These are phyloP conservation scores for Anoura caudifer DNA, from an alignment of 2,113 vertebrate genomes.

Conservation along the genomic window DNA sequence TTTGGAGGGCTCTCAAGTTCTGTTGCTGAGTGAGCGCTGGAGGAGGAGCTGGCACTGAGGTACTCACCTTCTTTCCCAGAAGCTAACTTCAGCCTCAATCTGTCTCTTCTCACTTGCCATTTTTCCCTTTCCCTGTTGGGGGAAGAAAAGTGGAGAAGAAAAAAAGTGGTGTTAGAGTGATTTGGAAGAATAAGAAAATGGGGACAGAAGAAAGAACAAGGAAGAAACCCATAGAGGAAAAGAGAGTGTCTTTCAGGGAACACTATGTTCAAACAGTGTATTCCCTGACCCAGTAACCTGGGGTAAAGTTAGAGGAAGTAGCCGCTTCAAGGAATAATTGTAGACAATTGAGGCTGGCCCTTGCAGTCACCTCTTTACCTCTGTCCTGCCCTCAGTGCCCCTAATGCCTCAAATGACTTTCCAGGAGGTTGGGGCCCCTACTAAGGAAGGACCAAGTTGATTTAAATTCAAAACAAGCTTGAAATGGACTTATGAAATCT, in stretches of 20 bases:
- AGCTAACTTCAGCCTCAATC: not conserved
- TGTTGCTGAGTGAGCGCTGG: not conserved
- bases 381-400: not conserved
- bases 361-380: not conserved
- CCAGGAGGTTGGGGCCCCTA: not conserved
- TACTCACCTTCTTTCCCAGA: not conserved
- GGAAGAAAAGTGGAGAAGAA: not conserved
- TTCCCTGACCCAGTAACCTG: not conserved
- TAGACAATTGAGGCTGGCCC: too few relatives aligned
- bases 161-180: not conserved
- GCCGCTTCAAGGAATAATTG: not conserved
- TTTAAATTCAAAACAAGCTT: not conserved
- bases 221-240: not conserved
- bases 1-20: not conserved
- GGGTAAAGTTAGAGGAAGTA: too few relatives aligned
- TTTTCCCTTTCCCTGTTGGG: not conserved
- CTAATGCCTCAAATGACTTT: not conserved
- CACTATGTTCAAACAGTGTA: not conserved
- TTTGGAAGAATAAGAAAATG: not conserved
- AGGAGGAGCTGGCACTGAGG: rapidly evolving
- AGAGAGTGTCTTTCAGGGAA: not conserved
- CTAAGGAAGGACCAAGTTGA: not conserved
- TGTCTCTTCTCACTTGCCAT: not conserved
- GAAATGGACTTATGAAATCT: not conserved
- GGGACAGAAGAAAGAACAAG: not conserved